These are phyloP conservation scores for Indri indri DNA, from an alignment of 2,113 vertebrate species.

Conservation along the genomic window DNA sequence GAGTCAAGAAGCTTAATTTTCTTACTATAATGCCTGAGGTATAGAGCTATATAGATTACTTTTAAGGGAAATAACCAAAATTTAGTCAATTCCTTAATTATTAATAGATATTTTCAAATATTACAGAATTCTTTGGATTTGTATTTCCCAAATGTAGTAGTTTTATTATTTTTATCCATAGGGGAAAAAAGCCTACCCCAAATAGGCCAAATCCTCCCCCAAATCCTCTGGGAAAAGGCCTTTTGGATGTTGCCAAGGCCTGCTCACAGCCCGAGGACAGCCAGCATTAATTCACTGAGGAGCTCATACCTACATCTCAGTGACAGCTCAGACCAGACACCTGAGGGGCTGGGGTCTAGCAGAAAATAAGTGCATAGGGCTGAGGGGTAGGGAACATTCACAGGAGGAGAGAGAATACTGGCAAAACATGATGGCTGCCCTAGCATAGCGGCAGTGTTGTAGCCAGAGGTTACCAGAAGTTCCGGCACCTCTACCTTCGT, in stretches of 20 bases:
- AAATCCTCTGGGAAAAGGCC: background rate
- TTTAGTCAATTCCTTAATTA: background rate
- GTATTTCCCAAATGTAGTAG: background rate
- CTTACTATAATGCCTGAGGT: background rate
- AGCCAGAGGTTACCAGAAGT: background rate
- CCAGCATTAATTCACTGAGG: background rate
- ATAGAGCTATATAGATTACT: background rate
- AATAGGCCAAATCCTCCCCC: background rate
- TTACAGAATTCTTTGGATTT: conserved; percentile 29
- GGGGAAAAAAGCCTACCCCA: background rate
- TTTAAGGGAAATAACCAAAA: conserved; percentile 39
- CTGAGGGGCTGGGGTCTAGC: background rate
- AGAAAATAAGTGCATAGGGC: background rate
- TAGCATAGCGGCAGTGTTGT: background rate
- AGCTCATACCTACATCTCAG: background rate
- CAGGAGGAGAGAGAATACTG: background rate
- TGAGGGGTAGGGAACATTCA: background rate
- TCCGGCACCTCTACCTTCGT: background rate
- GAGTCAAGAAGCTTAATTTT: conserved; percentile 20
- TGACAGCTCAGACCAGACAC: background rate
- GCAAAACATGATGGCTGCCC: background rate
- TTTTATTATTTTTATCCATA: background rate
- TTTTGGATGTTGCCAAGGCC: background rate
- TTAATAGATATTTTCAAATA: conserved; percentile 3
- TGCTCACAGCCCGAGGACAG: background rate